Evolutionary conservation across 2,888 invertebrate genomes (phyloP).

Genomic region (Limulus polyphemus): DNA sequence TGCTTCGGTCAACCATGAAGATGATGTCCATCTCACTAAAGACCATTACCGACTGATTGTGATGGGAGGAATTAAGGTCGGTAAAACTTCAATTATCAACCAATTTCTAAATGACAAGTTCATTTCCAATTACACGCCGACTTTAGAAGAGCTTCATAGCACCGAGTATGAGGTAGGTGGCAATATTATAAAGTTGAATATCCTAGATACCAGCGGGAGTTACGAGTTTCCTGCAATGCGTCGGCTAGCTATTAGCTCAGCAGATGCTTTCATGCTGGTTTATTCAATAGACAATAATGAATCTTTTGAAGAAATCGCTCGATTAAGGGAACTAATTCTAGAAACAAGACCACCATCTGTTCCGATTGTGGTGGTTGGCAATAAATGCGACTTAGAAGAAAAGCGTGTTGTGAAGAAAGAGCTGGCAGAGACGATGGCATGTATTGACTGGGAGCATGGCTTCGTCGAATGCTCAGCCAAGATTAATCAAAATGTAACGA

Average conservation of each 20-base stretch:
- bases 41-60: slow-evolving; percentile 31
- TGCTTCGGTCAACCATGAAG: too few species aligned
- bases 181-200: slow-evolving; percentile 31
- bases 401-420: slow-evolving; percentile 28
- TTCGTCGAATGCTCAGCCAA: slow-evolving; percentile 20
- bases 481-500: slow-evolving; percentile 13
- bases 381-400: slow-evolving; percentile 55
- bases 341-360: slow-evolving; percentile 41
- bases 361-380: slow-evolving; percentile 76
- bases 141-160: slow-evolving; percentile 38
- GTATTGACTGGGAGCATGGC: slow-evolving; percentile 34
- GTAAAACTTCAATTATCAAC: slow-evolving; percentile 36
- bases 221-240: slow-evolving; percentile 39
- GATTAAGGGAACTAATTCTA: slow-evolving; percentile 64
- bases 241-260: slow-evolving; percentile 26
- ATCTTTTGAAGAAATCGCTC: slow-evolving; percentile 69
- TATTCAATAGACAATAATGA: slow-evolving; percentile 73
- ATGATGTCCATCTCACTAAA: slow-evolving; percentile 4
- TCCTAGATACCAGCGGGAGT: slow-evolving; percentile 37
- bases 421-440: slow-evolving; percentile 33
- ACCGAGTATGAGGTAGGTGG: slow-evolving; percentile 34
- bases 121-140: slow-evolving; percentile 32
- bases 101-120: slow-evolving; percentile 35
- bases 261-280: slow-evolving; percentile 64
- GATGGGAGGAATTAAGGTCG: slow-evolving; percentile 36